These are phyloP conservation scores for Agelaius phoeniceus DNA, from an alignment of 2,113 vertebrate species.

Conservation along the genomic window DNA sequence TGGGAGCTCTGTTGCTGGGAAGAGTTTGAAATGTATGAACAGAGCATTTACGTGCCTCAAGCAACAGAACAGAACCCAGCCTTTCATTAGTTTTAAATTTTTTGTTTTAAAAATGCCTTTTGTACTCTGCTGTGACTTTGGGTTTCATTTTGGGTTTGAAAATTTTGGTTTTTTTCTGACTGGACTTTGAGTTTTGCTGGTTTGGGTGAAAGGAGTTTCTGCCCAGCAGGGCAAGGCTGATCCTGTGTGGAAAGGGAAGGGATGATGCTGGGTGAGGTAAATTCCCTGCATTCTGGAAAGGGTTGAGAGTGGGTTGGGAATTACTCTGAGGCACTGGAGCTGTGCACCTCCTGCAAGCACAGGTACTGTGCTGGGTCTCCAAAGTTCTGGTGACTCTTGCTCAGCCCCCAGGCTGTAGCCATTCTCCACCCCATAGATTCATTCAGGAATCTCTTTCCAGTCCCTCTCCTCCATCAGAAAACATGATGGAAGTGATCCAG, in stretches of 20 bases:
- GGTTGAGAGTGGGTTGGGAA: not conserved
- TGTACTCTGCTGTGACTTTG: not conserved
- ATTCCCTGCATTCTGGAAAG: not conserved
- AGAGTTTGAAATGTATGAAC: not conserved
- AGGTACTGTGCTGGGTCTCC: not conserved
- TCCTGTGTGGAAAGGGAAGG: not conserved
- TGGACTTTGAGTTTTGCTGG: not conserved
- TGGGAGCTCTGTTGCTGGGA: conserved; percentile 34
- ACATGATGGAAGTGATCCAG: not conserved
- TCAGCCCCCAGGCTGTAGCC: accelerated
- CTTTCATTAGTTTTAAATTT: not conserved
- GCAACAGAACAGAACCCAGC: not conserved
- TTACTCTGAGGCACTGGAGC: not conserved
- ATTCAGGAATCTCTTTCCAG: not conserved
- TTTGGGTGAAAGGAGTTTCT: not conserved
- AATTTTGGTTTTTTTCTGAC: not conserved
- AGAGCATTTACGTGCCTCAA: not conserved
- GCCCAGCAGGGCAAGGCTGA: not conserved
- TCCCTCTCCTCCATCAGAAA: not conserved
- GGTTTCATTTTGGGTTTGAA: not conserved
- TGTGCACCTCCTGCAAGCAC: not conserved
- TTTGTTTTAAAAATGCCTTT: not conserved
- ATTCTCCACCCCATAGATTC: not conserved
- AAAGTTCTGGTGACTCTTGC: not conserved
- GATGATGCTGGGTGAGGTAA: not conserved